These are phyloP conservation scores for Campoletis sonorensis DNA, from an alignment of 1,140 invertebrate genomes.

Conservation along the genomic window DNA sequence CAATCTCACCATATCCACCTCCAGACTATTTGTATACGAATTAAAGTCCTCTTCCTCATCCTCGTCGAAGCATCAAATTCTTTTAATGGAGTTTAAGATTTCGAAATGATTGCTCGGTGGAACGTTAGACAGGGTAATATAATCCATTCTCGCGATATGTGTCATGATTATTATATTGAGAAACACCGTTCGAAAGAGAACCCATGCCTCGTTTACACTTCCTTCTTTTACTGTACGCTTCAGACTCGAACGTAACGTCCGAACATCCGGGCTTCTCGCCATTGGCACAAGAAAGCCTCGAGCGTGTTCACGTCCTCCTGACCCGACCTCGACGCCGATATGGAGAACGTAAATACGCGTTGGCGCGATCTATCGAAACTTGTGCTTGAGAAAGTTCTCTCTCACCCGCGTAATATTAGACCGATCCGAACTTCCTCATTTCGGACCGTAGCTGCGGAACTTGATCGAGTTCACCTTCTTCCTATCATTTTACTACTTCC, in stretches of 20 bases:
- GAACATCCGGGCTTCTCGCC: constrained; percentile 7
- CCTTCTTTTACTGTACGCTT: background rate
- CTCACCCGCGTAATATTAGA: background rate
- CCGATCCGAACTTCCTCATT: too few relatives aligned
- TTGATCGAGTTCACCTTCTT: too few relatives aligned
- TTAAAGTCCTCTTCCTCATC: background rate
- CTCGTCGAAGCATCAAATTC: background rate
- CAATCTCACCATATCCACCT: too few relatives aligned
- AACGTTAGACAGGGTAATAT: background rate
- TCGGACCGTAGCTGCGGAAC: too few relatives aligned
- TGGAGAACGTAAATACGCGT: background rate
- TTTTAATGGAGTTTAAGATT: background rate
- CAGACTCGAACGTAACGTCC: constrained; percentile 6
- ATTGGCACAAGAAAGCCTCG: constrained; percentile 14
- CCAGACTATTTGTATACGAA: background rate
- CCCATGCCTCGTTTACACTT: background rate
- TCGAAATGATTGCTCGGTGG: background rate
- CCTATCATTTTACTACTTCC: too few relatives aligned
- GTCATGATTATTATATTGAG: constrained; percentile 55
- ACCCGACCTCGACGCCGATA: constrained; percentile 57
- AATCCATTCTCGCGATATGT: background rate
- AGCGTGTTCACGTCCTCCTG: constrained; percentile 57
- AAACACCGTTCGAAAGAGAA: constrained; percentile 58
- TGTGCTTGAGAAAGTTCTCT: constrained; percentile 18
- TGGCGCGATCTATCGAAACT: constrained; percentile 38